These are phyloP conservation scores for Siniperca knerii DNA, from an alignment of 2,113 vertebrate genomes.

Conservation along the genomic window DNA sequence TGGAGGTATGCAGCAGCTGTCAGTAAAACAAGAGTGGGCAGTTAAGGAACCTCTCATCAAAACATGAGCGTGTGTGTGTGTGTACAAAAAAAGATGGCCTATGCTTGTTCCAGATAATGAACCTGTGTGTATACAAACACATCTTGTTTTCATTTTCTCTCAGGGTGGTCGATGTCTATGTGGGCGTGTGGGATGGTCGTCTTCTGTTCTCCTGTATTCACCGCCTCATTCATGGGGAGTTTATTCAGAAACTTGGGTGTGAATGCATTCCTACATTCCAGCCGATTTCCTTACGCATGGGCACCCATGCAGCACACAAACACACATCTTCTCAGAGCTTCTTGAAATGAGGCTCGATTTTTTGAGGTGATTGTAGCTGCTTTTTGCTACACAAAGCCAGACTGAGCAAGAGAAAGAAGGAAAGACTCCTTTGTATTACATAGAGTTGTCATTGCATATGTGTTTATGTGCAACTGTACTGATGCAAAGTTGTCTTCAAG, in stretches of 20 bases:
- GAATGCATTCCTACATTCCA: constrained; percentile 80
- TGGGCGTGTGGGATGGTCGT: constrained; percentile 3
- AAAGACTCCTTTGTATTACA: not conserved
- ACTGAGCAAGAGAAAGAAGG: not conserved
- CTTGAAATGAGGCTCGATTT: constrained; percentile 12
- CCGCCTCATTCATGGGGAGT: constrained; percentile 60
- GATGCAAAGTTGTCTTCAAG: constrained; percentile 20
- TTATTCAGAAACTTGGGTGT: constrained; percentile 72
- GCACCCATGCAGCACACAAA: constrained; percentile 45
- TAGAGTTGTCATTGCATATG: not conserved
- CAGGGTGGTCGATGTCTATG: constrained; percentile 34
- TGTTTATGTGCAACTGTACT: not conserved
- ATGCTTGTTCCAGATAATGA: not conserved
- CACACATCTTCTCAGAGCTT: constrained; percentile 1
- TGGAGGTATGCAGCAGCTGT: not conserved
- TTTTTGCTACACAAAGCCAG: not conserved
- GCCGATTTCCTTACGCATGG: constrained; percentile 64
- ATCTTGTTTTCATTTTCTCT: constrained; percentile 36
- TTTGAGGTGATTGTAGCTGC: constrained; percentile 1
- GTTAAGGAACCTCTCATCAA: constrained; percentile 6
- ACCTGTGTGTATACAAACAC: not conserved
- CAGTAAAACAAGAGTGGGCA: not conserved
- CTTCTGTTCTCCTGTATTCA: constrained; percentile 31
- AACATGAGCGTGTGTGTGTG: constrained; percentile 5
- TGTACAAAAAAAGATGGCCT: not conserved